These are phyloP conservation scores for Desoria tigrina DNA, from an alignment of 2,888 invertebrate species.

Conservation along the genomic window DNA sequence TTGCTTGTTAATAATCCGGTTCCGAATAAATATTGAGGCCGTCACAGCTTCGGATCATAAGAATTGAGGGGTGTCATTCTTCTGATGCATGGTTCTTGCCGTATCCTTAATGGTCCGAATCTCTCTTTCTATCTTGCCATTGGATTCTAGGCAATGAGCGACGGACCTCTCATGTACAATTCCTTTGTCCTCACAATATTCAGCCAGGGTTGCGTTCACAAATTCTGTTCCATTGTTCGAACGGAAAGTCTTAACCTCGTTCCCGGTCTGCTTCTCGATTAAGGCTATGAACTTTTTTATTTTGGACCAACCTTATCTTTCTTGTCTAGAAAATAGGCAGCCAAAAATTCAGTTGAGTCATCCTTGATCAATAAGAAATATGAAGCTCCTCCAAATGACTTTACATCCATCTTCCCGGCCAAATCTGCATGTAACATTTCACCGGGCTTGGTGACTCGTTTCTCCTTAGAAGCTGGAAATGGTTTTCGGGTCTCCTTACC, in stretches of 20 bases:
- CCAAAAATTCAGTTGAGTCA: constrained; percentile 19
- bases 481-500: constrained; percentile 20
- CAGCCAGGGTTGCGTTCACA: neutral
- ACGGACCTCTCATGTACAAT: constrained; percentile 23
- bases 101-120: constrained; percentile 26
- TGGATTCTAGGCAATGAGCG: constrained; percentile 13
- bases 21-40: constrained; percentile 55
- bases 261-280: constrained; percentile 24
- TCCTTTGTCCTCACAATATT: constrained; percentile 22
- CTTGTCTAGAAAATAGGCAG: constrained; percentile 22
- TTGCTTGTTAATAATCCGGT: constrained; percentile 47
- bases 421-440: neutral
- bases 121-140: constrained; percentile 35
- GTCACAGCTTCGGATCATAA: constrained; percentile 56
- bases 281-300: constrained; percentile 21
- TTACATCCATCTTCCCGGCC: constrained; percentile 17
- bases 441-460: neutral
- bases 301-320: constrained; percentile 12
- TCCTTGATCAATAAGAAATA: constrained; percentile 36
- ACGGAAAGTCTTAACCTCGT: constrained; percentile 20
- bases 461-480: constrained; percentile 5
- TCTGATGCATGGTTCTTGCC: constrained; percentile 55
- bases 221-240: constrained; percentile 32
- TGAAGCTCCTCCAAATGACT: constrained; percentile 13
- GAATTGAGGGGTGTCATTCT: constrained; percentile 49